Conservation (phyloP, 2,113 vertebrate genomes). For the Siphamia tubifer region DNA sequence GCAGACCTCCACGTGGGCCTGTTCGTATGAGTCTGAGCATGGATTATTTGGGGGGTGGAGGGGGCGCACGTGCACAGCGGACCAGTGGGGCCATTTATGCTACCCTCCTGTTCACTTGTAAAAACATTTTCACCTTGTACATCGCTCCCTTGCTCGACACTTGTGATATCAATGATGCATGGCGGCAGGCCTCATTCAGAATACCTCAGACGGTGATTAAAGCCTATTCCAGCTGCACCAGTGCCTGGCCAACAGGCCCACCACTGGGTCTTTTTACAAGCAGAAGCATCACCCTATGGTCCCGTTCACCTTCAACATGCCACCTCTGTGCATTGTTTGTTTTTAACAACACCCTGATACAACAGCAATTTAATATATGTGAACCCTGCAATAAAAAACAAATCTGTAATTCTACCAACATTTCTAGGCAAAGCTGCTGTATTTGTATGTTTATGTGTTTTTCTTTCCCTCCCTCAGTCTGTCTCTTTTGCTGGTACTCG, state of each 20-base stretch:
- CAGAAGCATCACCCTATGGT: slow-evolving; percentile 21
- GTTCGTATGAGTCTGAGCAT: background rate
- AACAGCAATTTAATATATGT: slow-evolving; percentile 44
- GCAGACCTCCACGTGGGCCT: slow-evolving; percentile 1
- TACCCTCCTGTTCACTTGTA: slow-evolving; percentile 2
- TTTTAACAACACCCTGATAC: slow-evolving; percentile 40
- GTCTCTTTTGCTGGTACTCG: background rate
- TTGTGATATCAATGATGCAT: slow-evolving; percentile 37
- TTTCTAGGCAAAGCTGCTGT: slow-evolving; percentile 7
- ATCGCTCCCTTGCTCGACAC: slow-evolving; percentile 38
- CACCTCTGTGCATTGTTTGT: slow-evolving; percentile 61
- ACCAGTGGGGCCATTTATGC: background rate
- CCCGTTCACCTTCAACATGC: slow-evolving; percentile 20
- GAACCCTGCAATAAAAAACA: slow-evolving; percentile 26
- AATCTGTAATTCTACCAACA: slow-evolving; percentile 8
- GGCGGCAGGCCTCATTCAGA: slow-evolving; percentile 35
- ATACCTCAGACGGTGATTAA: slow-evolving; percentile 29
- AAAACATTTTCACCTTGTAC: slow-evolving; percentile 50
- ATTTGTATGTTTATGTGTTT: slow-evolving; percentile 49
- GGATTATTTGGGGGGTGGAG: background rate
- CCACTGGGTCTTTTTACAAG: slow-evolving; percentile 43
- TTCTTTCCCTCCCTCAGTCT: slow-evolving; percentile 15
- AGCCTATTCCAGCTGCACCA: slow-evolving; percentile 41
- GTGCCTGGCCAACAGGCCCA: slow-evolving; percentile 25
- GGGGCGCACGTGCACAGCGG: background rate